A percentile compares a stretch with the other conserved stretches of the same genome.
Conservation (phyloP, 2,113 vertebrate genomes). For the Nestor notabilis region DNA sequence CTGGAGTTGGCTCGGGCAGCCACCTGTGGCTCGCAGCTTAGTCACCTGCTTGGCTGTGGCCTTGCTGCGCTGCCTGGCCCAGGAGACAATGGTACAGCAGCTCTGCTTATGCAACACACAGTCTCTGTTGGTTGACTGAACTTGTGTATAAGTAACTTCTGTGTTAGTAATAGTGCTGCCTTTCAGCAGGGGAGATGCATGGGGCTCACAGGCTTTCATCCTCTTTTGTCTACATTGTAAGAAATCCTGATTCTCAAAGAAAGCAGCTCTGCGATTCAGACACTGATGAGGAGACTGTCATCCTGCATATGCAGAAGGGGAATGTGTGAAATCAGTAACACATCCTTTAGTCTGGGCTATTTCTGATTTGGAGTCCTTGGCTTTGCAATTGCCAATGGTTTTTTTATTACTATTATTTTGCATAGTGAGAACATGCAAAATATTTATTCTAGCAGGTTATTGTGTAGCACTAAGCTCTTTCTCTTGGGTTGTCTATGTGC, state of each 20-base stretch:
- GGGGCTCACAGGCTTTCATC: fast-evolving
- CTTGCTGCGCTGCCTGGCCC: neutral
- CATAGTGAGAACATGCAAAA: neutral
- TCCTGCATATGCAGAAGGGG: neutral
- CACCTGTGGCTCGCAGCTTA: neutral
- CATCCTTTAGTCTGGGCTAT: neutral
- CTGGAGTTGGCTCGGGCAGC: neutral
- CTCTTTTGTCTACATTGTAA: neutral
- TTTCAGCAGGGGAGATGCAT: neutral
- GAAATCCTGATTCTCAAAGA: neutral
- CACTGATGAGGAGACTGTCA: neutral
- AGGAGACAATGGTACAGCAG: neutral
- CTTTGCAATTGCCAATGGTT: neutral
- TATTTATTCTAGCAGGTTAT: neutral
- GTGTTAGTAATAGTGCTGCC: neutral
- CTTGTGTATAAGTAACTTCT: neutral
- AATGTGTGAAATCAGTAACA: neutral
- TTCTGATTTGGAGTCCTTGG: neutral
- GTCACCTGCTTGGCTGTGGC: neutral
- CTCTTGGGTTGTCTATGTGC: neutral
- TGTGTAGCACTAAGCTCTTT: neutral
- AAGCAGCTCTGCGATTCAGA: neutral
- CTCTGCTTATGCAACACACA: neutral
- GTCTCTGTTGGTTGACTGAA: neutral
- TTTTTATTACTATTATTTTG: neutral